Conservation (phyloP, 2,888 invertebrate genomes). For the Dasysyrphus albostriatus region DNA sequence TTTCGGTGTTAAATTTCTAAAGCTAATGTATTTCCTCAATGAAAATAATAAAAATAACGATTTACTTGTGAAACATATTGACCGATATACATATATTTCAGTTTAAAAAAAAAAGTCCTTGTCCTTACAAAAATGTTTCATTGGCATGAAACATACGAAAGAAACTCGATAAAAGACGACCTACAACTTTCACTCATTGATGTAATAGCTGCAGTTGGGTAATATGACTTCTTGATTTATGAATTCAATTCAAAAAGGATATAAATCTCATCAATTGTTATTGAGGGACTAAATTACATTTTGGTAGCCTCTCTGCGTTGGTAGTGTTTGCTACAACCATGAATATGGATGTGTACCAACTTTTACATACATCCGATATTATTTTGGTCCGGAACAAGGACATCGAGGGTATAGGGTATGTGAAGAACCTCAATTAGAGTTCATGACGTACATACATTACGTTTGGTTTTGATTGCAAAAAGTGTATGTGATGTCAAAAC, state of each 20-base stretch:
- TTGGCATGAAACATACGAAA: not conserved
- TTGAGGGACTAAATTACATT: conserved; percentile 62
- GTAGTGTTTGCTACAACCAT: not conserved
- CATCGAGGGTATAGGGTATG: conserved; percentile 3
- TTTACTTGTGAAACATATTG: conserved; percentile 39
- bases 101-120: conserved; percentile 34
- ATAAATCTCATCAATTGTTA: conserved; percentile 69
- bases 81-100: conserved; percentile 45
- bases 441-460: not conserved
- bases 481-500: not conserved
- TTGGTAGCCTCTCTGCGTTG: not conserved
- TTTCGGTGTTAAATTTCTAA: conserved; percentile 10
- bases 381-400: conserved; percentile 5
- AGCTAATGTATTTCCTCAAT: not conserved
- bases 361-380: not conserved
- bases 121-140: conserved; percentile 31
- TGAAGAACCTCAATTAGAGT: conserved; percentile 32
- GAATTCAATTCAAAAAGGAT: conserved; percentile 71
- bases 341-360: not conserved
- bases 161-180: not conserved
- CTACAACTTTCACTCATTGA: not conserved
- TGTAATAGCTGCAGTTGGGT: conserved; percentile 15
- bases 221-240: conserved; percentile 62
- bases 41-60: conserved; percentile 19
- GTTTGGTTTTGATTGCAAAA: conserved; percentile 42